Evolutionary conservation across 1,140 invertebrate genomes (phyloP).

Genomic region (Carcinoscorpius rotundicauda): DNA sequence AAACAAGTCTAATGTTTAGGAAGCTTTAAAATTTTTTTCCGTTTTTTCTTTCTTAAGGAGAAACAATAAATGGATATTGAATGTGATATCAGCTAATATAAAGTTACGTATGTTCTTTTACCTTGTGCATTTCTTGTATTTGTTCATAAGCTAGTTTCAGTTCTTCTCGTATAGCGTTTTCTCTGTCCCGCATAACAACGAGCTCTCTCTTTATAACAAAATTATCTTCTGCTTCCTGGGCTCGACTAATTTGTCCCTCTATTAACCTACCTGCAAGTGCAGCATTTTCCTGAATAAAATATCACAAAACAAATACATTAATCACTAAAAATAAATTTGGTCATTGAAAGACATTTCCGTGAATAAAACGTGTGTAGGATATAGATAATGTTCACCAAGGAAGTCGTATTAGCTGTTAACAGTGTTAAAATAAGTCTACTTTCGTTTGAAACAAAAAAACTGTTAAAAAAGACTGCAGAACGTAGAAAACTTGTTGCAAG

Average conservation of each 20-base stretch:
- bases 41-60: too few species aligned
- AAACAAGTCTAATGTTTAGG: too few species aligned
- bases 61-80: too few species aligned
- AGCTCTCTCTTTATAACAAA: conserved; percentile 50
- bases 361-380: too few species aligned
- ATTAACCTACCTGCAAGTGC: conserved; percentile 78
- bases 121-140: conserved; percentile 39
- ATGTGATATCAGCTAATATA: too few species aligned
- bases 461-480: background rate
- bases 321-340: background rate
- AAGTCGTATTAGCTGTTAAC: background rate
- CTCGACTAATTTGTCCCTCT: conserved; percentile 86
- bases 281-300: conserved; percentile 35
- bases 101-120: conserved; percentile 11
- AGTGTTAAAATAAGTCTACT: background rate
- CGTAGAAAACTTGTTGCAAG: too few species aligned
- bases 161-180: conserved; percentile 66
- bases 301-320: too few species aligned
- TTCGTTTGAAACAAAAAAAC: background rate
- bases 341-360: background rate
- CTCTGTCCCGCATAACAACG: conserved; percentile 55
- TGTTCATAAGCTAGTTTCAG: conserved; percentile 35
- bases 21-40: too few species aligned
- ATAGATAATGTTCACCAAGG: background rate
- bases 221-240: conserved; percentile 56